phyloP scores from a whole-genome alignment of 1,140 invertebrate genomes.

The Drosophila nigrodunni region DNA sequence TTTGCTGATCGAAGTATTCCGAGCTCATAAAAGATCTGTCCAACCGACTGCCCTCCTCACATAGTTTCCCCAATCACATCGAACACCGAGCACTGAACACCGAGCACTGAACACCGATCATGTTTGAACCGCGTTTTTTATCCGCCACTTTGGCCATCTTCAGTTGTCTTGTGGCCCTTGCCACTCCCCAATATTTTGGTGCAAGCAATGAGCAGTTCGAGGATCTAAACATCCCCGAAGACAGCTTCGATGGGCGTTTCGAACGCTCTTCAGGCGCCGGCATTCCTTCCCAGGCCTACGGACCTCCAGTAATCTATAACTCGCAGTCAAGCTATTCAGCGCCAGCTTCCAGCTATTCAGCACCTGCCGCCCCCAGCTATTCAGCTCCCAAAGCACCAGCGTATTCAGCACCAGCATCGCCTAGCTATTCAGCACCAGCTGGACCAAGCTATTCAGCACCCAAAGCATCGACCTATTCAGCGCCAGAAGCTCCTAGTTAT shows the following conservation, averaged over 20 bases:
- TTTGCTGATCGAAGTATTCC: conserved; percentile 56
- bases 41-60: background rate
- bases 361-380: conserved; percentile 22
- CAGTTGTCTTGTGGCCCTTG: conserved; percentile 41
- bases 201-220: conserved; percentile 39
- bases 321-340: conserved; percentile 51
- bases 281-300: conserved; percentile 57
- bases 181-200: background rate
- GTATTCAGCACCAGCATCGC: conserved; percentile 29
- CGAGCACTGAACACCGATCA: conserved; percentile 40
- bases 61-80: conserved; percentile 42
- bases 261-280: conserved; percentile 17
- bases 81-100: background rate
- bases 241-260: conserved; percentile 40
- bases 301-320: conserved; percentile 56
- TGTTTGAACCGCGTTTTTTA: conserved; percentile 48
- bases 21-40: conserved; percentile 54
- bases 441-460: conserved; percentile 12
- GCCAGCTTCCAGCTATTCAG: too few species aligned
- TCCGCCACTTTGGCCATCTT: conserved; percentile 32
- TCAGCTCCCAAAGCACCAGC: conserved; percentile 16
- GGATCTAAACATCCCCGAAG: conserved; percentile 43
- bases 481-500: too few species aligned
- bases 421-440: background rate
- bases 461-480: too few species aligned